These are phyloP conservation scores for Taenaris catops DNA, from an alignment of 2,888 invertebrate species.

Conservation along the genomic window DNA sequence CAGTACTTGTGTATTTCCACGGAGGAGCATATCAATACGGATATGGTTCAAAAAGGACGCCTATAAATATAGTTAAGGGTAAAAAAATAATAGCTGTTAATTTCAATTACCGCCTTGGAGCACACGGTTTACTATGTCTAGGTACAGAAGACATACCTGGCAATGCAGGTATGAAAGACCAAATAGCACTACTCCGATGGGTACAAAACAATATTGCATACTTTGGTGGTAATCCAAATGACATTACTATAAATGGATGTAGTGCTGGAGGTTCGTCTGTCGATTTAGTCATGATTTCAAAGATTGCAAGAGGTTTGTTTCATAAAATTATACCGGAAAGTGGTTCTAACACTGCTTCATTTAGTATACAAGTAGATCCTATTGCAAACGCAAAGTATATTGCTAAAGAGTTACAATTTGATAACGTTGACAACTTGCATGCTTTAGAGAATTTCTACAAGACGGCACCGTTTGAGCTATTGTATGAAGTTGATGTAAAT, in stretches of 20 bases:
- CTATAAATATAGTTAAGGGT: conserved; percentile 32
- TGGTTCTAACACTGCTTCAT: conserved; percentile 34
- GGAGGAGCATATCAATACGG: conserved; percentile 61
- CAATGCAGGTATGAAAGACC: conserved; percentile 58
- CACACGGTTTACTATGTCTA: conserved; percentile 44
- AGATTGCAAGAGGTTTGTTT: conserved; percentile 39
- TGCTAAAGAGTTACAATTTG: conserved; percentile 34
- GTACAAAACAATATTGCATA: conserved; percentile 41
- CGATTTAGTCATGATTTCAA: conserved; percentile 43
- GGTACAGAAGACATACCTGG: conserved; percentile 49
- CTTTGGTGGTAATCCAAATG: conserved; percentile 52
- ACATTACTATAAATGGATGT: conserved; percentile 44
- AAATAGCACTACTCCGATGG: conserved; percentile 40
- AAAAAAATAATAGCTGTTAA: conserved; percentile 39
- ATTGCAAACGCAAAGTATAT: conserved; percentile 38
- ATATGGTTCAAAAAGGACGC: conserved; percentile 29
- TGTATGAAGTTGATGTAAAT: not conserved
- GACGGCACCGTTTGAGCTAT: not conserved
- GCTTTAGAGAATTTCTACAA: conserved; percentile 4
- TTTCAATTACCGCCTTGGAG: conserved; percentile 50
- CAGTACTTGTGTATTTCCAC: conserved; percentile 58
- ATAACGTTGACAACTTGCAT: conserved; percentile 5
- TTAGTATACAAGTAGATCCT: conserved; percentile 40
- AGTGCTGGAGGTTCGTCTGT: conserved; percentile 48
- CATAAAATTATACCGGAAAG: conserved; percentile 49